Percentiles rank a stretch among this genome's conserved stretches.
Conservation (phyloP, 1,140 invertebrate species). For the Laupala kohalensis region DNA sequence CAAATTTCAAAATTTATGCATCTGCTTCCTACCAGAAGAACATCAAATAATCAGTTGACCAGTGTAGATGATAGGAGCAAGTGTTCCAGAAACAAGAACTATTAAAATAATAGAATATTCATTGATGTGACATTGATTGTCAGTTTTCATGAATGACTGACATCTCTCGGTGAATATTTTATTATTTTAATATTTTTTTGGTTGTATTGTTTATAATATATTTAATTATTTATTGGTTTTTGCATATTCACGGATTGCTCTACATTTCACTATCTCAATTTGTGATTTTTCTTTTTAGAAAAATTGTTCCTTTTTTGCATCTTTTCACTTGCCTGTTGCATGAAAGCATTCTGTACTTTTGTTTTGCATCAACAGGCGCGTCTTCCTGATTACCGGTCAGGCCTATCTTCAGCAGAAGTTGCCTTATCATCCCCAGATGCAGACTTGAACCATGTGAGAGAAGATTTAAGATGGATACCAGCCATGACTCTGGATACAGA, state of each 20-base stretch:
- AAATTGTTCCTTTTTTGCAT: neutral
- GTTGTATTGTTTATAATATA: neutral
- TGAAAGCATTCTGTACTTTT: neutral
- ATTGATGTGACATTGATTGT: too few species aligned
- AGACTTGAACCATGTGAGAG: conserved; percentile 58
- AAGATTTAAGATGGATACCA: conserved; percentile 86
- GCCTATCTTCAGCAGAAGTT: conserved; percentile 26
- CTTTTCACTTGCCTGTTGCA: neutral
- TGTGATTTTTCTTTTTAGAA: too few species aligned
- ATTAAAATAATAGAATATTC: too few species aligned
- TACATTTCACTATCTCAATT: too few species aligned
- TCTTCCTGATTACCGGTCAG: conserved; percentile 61
- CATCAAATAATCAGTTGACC: too few species aligned
- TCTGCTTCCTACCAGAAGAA: too few species aligned
- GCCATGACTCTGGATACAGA: conserved; percentile 83
- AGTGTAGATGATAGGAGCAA: too few species aligned
- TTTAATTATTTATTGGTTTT: neutral
- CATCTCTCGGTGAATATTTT: too few species aligned
- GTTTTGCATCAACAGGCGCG: conserved; percentile 40
- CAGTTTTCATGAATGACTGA: too few species aligned
- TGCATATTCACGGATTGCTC: neutral
- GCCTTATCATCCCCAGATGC: conserved; percentile 53
- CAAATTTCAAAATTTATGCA: too few species aligned
- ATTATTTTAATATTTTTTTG: neutral
- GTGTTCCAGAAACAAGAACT: too few species aligned